These are phyloP conservation scores for Plagiodera versicolora DNA, from an alignment of 2,888 invertebrate genomes.

Conservation along the genomic window DNA sequence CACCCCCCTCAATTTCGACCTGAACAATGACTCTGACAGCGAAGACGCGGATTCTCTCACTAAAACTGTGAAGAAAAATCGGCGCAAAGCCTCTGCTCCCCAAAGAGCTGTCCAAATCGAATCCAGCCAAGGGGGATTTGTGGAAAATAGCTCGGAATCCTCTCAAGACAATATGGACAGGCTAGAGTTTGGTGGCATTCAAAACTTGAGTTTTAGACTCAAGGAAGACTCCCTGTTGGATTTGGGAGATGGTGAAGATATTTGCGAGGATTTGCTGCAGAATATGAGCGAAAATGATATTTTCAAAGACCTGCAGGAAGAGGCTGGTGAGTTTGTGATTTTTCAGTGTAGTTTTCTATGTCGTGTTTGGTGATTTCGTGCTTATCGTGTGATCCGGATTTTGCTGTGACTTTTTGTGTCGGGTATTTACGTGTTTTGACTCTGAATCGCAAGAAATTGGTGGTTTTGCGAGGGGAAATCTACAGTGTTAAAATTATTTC, in stretches of 20 bases:
- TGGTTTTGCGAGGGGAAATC: no score
- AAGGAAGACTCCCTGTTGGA: conserved; percentile 25
- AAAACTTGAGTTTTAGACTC: conserved; percentile 26
- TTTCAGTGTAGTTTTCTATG: no score
- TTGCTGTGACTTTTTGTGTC: no score
- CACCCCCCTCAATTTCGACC: conserved; percentile 28
- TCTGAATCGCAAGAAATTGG: no score
- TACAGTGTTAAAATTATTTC: no score
- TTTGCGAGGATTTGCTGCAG: conserved; percentile 39
- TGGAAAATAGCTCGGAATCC: conserved; percentile 44
- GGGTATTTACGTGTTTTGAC: no score
- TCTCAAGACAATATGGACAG: conserved; percentile 42
- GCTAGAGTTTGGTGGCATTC: conserved; percentile 27
- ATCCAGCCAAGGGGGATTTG: conserved; percentile 37
- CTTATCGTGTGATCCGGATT: no score
- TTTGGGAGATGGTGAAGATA: conserved; percentile 26
- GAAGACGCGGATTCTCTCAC: conserved; percentile 29
- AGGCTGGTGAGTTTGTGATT: conserved; percentile 40
- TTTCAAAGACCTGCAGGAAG: conserved; percentile 48
- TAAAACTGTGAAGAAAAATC: conserved; percentile 39
- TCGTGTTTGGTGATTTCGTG: no score
- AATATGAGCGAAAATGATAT: conserved; percentile 49
- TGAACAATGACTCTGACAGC: conserved; percentile 36
- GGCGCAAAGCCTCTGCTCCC: conserved; percentile 47
- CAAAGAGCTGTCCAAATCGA: conserved; percentile 47